Base-by-base conservation (phyloP, 2,113 vertebrate species). In the Tachuris rubrigastra region DNA sequence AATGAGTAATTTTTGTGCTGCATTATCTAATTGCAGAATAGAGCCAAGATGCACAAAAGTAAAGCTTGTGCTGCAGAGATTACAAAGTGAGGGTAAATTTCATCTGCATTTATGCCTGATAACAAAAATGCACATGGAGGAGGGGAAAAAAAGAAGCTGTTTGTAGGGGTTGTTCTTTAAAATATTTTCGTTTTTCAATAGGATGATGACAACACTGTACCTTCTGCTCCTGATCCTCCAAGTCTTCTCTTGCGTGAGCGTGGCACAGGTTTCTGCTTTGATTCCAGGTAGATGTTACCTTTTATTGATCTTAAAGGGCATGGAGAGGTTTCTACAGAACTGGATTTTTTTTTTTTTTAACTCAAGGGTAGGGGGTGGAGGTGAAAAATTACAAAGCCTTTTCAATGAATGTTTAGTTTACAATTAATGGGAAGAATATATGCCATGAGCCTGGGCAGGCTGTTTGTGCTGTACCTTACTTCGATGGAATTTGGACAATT, bases 211-310 rank as follows among this genome's bases (percentile, higher is more conserved):
- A 98, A 98, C 44, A 80, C 80, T 33, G 90, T 87, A 66, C 97
- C 97, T 89, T 96, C 98, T 39, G 88, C 97, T 83, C 96, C 97
- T 56, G 98, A 98, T 76, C 97, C 97, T 71, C 98, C 97, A 37
- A 98, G 96, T 90, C 97, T 98, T 33, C 98, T 98, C 89, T 97
- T 98, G 95, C 99, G 96, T 28, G 98, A 99, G 19, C 98, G 98
- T 84, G 98, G 99, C 89, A 97, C 98, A 52, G 98, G 98, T 56
- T 99, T 99, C 97, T 99, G 99, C 98, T 99, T 99, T 98, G 99
- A 99, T 96, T 98, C 99, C 97, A 99, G 99, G 99, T 99, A 98
- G 98, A 39, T 47, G 25, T 69, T 67, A 18, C 9, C 67, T 59
- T 94, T 58, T 56, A 59, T 44, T 41, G 56, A 28, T 85, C 69